phyloP scores from a whole-genome alignment of 1,140 invertebrate species.

The Sitobion miscanthi region DNA sequence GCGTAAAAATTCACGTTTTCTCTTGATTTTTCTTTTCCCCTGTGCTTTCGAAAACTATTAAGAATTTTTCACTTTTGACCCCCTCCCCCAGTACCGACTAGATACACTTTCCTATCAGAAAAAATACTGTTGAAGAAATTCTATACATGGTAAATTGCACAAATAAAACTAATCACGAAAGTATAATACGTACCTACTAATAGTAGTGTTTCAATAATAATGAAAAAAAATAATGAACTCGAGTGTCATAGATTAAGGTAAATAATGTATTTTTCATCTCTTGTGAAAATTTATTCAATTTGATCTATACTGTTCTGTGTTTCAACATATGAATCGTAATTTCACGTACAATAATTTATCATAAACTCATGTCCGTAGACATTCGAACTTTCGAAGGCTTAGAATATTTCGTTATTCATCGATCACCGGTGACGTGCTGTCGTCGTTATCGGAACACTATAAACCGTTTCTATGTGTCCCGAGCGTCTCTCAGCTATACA shows the following conservation, averaged over 20 bases:
- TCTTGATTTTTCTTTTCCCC: no score
- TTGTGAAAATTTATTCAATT: not conserved
- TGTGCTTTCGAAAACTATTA: no score
- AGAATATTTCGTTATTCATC: slow-evolving; percentile 1
- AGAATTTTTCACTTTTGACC: no score
- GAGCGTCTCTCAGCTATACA: not conserved
- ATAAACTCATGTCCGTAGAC: not conserved
- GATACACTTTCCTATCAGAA: no score
- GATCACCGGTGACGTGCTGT: not conserved
- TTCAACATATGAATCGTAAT: not conserved
- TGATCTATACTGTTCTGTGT: not conserved
- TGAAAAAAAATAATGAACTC: not conserved
- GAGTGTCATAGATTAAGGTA: not conserved
- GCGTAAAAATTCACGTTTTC: no score
- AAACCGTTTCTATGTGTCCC: not conserved
- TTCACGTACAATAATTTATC: not conserved
- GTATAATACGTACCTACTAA: not conserved
- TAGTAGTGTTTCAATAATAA: not conserved
- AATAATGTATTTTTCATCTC: not conserved
- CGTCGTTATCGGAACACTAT: slow-evolving; percentile 16
- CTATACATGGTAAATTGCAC: not conserved
- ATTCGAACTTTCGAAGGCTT: not conserved
- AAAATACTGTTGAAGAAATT: no score
- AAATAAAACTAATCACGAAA: not conserved
- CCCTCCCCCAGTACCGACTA: no score